Base-by-base conservation (phyloP, 2,888 invertebrate genomes). In the Taenaris catops region DNA sequence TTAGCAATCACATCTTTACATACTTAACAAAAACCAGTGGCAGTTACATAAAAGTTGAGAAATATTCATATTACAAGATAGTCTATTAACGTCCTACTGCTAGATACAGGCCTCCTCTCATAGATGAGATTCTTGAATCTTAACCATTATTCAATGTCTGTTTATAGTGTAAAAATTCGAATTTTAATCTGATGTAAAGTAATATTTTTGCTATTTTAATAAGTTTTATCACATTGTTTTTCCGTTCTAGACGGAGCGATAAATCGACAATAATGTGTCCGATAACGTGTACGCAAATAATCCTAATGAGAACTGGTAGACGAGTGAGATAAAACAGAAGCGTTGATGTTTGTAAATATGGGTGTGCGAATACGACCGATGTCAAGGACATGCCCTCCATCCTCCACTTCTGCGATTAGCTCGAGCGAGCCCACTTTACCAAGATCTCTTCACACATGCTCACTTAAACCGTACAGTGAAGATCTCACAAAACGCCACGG, bases 311-410 rank as follows among this genome's bases (percentile, higher is more conserved):
- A 25, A 32, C 25, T 23, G 26, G 26, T 38, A 28, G 26, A 31
- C 32, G 9, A 6, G 14, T 20, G 32, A 26, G 38, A 38, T 34
- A 34, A 38, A 18, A 8, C 18, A 34, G 34, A 29, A 17, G 23
- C 29, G 10, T 12, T 12, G 21, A 27, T 32, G 38, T 38, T 32
- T 45, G 66, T 64, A 64, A 53, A 66, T 70, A 60, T 53, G 50
- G 54, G 53, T 46, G 53, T 58, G 60, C 54, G 54, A 58, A 55
- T 53, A 34, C 54, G 56, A 44, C 46, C 65, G 70, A 64, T 72
- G 76, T 73, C 80, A 81, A 80, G 79, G 76, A 58, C 75, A 63
- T 53, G 61, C 54, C 59, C 61, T 52, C 60, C 48, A 55, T 48
- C 51, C 53, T 36, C 49, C 34, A 40, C 65, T 38, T 34, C 32